A percentile compares a stretch with the other conserved stretches of the same genome.
These are phyloP conservation scores for Eulemur rufifrons DNA, from an alignment of 2,113 vertebrate species.

Conservation along the genomic window DNA sequence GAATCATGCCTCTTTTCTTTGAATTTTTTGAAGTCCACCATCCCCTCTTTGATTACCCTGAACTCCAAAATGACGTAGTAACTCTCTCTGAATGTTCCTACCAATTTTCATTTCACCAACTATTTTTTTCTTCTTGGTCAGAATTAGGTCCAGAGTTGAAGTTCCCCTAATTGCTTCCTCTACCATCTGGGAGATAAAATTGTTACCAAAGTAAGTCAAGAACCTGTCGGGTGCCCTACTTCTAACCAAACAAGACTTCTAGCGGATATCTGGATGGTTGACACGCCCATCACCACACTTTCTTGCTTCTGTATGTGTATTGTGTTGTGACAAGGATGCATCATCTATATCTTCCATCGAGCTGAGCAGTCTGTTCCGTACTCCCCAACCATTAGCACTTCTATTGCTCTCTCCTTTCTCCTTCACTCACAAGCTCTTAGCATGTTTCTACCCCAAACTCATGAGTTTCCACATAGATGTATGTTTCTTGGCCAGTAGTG, in stretches of 20 bases:
- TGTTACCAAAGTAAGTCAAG: slow-evolving; percentile 80
- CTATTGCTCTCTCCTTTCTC: slow-evolving; percentile 66
- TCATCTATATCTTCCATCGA: slow-evolving; percentile 70
- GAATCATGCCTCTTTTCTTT: slow-evolving; percentile 68
- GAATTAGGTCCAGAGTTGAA: slow-evolving; percentile 82
- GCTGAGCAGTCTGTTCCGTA: slow-evolving; percentile 67
- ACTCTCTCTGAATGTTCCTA: slow-evolving; percentile 75
- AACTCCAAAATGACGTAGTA: slow-evolving; percentile 62
- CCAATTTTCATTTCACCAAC: slow-evolving; percentile 78
- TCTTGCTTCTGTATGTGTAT: slow-evolving; percentile 75
- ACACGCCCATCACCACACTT: slow-evolving; percentile 64
- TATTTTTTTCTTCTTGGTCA: slow-evolving; percentile 82
- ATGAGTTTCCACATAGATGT: slow-evolving; percentile 56
- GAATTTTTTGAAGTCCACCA: slow-evolving; percentile 53
- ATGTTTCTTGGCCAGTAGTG: slow-evolving; percentile 62
- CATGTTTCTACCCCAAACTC: slow-evolving; percentile 69
- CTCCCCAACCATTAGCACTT: slow-evolving; percentile 63
- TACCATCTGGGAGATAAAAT: slow-evolving; percentile 82
- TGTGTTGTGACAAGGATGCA: slow-evolving; percentile 75
- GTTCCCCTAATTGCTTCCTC: slow-evolving; percentile 82
- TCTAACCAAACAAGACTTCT: slow-evolving; percentile 71
- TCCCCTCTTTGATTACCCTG: slow-evolving; percentile 44
- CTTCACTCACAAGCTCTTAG: slow-evolving; percentile 68
- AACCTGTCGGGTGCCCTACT: slow-evolving; percentile 55
- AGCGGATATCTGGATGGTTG: slow-evolving; percentile 69